Evolutionary conservation across 1,140 invertebrate genomes (phyloP).

Genomic region (Amyelois transitella): DNA sequence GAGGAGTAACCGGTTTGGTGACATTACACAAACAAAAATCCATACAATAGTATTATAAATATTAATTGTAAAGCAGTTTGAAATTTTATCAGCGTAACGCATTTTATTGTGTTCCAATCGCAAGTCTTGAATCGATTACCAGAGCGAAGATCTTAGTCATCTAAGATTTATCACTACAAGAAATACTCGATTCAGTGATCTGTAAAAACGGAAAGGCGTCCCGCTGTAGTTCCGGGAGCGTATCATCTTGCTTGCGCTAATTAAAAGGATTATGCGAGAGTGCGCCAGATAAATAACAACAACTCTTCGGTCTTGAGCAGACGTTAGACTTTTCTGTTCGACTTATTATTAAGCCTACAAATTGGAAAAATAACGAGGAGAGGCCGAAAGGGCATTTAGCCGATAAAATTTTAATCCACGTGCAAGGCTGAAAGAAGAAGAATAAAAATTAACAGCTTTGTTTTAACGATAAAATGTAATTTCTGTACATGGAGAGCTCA

Average conservation of each 20-base stretch:
- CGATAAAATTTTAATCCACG: too few species aligned
- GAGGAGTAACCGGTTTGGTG: too few species aligned
- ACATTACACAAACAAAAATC: too few species aligned
- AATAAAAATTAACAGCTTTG: too few species aligned
- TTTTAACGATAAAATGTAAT: too few species aligned
- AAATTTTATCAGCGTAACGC: background rate
- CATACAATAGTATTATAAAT: too few species aligned
- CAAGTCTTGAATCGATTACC: background rate
- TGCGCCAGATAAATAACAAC: constrained; percentile 34
- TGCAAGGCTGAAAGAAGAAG: too few species aligned
- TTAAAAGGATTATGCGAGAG: constrained; percentile 46
- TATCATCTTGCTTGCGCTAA: constrained; percentile 39
- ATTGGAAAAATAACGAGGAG: too few species aligned
- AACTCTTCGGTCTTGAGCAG: constrained; percentile 10
- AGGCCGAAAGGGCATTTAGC: too few species aligned
- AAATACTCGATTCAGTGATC: background rate
- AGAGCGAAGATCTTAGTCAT: background rate
- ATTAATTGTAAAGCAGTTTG: background rate
- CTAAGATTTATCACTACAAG: background rate
- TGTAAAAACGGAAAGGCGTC: background rate
- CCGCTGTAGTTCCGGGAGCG: constrained; percentile 14
- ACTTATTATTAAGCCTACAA: too few species aligned
- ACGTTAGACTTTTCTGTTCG: background rate
- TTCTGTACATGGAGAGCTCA: too few species aligned
- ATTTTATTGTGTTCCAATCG: background rate